Evolutionary conservation across 2,888 invertebrate genomes (phyloP).

Genomic region (Conus canariensis): DNA sequence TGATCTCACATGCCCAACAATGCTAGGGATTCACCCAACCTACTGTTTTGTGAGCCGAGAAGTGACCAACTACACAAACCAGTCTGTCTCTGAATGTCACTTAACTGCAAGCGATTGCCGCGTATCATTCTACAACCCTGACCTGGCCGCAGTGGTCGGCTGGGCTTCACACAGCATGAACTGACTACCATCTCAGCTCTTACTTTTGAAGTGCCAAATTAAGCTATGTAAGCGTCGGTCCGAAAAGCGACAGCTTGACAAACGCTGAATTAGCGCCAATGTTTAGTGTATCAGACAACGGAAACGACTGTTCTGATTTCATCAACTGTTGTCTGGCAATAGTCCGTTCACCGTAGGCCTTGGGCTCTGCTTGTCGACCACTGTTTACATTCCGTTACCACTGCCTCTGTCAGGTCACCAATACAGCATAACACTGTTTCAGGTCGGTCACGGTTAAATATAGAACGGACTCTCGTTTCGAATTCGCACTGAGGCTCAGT

Average conservation of each 20-base stretch:
- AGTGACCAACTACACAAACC: too few relatives aligned
- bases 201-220: too few relatives aligned
- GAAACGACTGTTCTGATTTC: not conserved
- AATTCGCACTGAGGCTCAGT: slow-evolving; percentile 6
- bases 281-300: slow-evolving; percentile 19
- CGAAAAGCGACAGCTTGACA: not conserved
- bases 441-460: slow-evolving; percentile 39
- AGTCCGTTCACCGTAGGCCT: not conserved
- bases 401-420: slow-evolving; percentile 36
- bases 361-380: slow-evolving; percentile 17
- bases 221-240: not conserved
- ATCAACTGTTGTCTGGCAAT: not conserved
- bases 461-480: slow-evolving; percentile 34
- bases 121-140: too few relatives aligned
- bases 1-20: too few relatives aligned
- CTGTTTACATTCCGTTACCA: slow-evolving; percentile 40
- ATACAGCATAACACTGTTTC: slow-evolving; percentile 37
- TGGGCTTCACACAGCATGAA: too few relatives aligned
- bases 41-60: too few relatives aligned
- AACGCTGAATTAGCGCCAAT: slow-evolving; percentile 18
- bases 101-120: too few relatives aligned
- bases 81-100: too few relatives aligned
- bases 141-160: too few relatives aligned
- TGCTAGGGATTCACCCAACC: too few relatives aligned
- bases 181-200: too few relatives aligned